These are phyloP conservation scores for Pseudochromis fuscus DNA, from an alignment of 2,797 vertebrate species.

Conservation along the genomic window DNA sequence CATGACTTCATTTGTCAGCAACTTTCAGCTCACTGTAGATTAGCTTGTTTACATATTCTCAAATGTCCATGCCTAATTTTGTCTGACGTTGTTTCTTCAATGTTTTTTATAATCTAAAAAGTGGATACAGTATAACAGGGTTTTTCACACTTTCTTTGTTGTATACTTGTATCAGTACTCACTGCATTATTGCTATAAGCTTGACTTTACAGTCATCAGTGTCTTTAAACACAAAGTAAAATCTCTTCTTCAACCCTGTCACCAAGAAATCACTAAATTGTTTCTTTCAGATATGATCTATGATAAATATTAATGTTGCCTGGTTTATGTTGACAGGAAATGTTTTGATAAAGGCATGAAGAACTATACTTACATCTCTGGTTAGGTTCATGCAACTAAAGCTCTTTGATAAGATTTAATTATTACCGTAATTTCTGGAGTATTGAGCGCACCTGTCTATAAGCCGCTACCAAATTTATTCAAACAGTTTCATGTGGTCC, in stretches of 20 bases:
- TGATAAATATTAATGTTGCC: background rate
- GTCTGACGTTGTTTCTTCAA: background rate
- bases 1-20: slow-evolving; percentile 46
- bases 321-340: background rate
- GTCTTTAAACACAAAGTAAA: background rate
- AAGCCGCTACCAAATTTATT: no score
- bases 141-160: background rate
- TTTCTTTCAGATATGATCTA: no score
- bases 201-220: background rate
- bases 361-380: background rate
- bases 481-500: no score
- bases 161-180: no score
- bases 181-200: slow-evolving; percentile 1
- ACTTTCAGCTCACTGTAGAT: slow-evolving; percentile 30
- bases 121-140: no score
- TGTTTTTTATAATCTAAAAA: slow-evolving; percentile 7
- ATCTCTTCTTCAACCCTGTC: background rate
- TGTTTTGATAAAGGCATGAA: background rate
- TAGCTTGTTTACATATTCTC: slow-evolving; percentile 30
- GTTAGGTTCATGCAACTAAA: background rate
- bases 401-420: no score
- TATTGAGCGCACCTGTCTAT: no score
- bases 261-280: background rate
- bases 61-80: background rate
- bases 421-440: no score